Evolutionary conservation across 1,140 invertebrate genomes (phyloP), one percentile per base, ranked within the genome.

Genomic region (Kradibia gibbosae): DNA sequence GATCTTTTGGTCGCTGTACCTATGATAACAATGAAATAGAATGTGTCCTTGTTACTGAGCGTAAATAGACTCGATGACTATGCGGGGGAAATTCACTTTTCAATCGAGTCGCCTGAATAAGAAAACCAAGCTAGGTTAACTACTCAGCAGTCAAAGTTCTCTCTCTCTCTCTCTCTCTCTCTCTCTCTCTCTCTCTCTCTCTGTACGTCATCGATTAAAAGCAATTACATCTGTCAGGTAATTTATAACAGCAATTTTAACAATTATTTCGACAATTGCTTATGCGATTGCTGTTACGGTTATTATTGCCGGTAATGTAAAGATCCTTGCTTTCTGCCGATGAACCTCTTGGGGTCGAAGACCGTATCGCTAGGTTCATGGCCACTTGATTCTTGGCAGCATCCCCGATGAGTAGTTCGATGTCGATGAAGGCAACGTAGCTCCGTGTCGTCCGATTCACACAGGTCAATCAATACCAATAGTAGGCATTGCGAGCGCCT

Each of bases 391-490:
- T 95, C 88, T 95, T 93, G 3, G 94, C 2, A 95, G 90, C 88
- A 97, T 96, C 0, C 94, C 95, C 95, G 77, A 96, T 95, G 15
- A 96, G 91, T 3, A 95, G 90, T 88, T 97, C 96, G 0, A 94
- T 95, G 82, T 97, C 96, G 1, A 95, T 96, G 89, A 97, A 95
- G 1, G 96, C 97, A 55, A 98, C 97, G 91, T 98, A 98, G 78
- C 95, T 96, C 13, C 97, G 97, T 55, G 97, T 98, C 39, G 97
- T 98, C 65, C 97, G 92, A 91, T 98, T 98, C n/a, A 31, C 97
- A 97, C 92, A 98, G 97, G 89, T 98, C 97, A 91, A 91, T 96
- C 95, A 85, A 96, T 96, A 88, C 95, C 95, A 86, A 96, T 94
- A 82, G 95, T 95, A 85, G 93, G 92, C 88, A 92, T 89, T 71